Conservation (phyloP, 2,888 invertebrate species). For the Meandrusa payeni region DNA sequence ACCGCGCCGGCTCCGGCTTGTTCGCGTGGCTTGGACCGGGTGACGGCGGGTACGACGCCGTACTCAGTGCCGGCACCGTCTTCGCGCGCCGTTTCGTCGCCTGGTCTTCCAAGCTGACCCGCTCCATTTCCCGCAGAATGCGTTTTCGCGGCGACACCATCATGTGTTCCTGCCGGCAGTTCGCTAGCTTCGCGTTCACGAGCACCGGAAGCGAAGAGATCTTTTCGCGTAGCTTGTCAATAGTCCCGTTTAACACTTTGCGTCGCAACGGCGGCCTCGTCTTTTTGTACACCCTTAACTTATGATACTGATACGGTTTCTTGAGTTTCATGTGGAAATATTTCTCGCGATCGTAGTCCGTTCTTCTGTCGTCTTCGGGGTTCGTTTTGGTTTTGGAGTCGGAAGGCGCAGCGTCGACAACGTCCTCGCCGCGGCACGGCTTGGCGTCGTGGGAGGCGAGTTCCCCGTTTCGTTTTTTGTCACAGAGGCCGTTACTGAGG, state of each 20-base stretch:
- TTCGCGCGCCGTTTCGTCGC: slow-evolving; percentile 82
- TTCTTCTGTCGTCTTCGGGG: slow-evolving; percentile 53
- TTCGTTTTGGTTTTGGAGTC: slow-evolving; percentile 38
- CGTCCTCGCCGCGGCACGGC: slow-evolving; percentile 44
- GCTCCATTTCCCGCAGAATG: slow-evolving; percentile 90
- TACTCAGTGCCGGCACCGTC: slow-evolving; percentile 65
- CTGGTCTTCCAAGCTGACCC: slow-evolving; percentile 86
- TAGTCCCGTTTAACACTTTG: slow-evolving; percentile 52
- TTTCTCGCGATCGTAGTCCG: slow-evolving; percentile 63
- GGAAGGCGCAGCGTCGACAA: slow-evolving; percentile 45
- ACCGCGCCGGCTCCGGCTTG: slow-evolving; percentile 38
- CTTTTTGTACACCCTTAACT: slow-evolving; percentile 73
- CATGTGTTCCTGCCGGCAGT: slow-evolving; percentile 71
- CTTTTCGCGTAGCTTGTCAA: slow-evolving; percentile 63
- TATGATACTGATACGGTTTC: slow-evolving; percentile 76
- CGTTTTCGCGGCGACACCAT: slow-evolving; percentile 92
- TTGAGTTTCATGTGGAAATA: slow-evolving; percentile 76
- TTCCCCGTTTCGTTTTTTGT: slow-evolving; percentile 55
- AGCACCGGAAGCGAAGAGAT: slow-evolving; percentile 59
- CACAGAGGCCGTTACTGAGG: slow-evolving; percentile 52
- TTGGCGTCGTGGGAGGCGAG: slow-evolving; percentile 41
- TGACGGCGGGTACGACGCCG: slow-evolving; percentile 44
- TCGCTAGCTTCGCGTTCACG: slow-evolving; percentile 67
- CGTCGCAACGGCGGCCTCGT: slow-evolving; percentile 56
- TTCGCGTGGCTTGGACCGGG: slow-evolving; percentile 49